These are phyloP conservation scores for Illadopsis cleaveri DNA, from an alignment of 2,113 vertebrate species.

Conservation along the genomic window DNA sequence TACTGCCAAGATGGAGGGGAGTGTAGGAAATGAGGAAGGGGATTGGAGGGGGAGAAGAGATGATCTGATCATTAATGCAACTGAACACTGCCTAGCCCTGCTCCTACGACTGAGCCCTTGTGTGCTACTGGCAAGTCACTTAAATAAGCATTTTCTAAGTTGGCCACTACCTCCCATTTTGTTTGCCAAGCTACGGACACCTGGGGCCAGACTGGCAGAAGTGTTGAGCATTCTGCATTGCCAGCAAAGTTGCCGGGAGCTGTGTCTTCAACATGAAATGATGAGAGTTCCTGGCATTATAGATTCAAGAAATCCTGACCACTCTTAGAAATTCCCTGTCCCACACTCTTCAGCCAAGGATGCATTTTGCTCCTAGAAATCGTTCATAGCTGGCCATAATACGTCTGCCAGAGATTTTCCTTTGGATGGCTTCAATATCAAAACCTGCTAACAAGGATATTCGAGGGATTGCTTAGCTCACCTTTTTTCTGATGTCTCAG, in stretches of 20 bases:
- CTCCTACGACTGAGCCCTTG: neutral
- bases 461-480: neutral
- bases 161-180: slow-evolving; percentile 2
- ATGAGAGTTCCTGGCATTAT: neutral
- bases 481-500: neutral
- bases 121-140: slow-evolving; percentile 37
- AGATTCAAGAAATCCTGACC: neutral
- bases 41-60: slow-evolving; percentile 39
- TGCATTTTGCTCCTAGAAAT: neutral
- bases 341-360: neutral
- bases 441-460: neutral
- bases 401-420: neutral
- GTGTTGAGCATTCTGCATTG: neutral
- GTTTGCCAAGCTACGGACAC: slow-evolving; percentile 10
- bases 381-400: neutral
- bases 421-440: neutral
- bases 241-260: neutral
- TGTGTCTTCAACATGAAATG: slow-evolving; percentile 1
- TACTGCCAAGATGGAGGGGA: slow-evolving; percentile 5
- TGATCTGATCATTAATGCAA: slow-evolving; percentile 29
- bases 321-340: neutral
- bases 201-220: slow-evolving; percentile 29
- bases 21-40: slow-evolving; percentile 19
- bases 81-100: neutral
- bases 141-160: slow-evolving; percentile 36